Evolutionary conservation across 2,888 invertebrate species (phyloP), one percentile per base, ranked within the genome.

Genomic region (Sympetrum striolatum): DNA sequence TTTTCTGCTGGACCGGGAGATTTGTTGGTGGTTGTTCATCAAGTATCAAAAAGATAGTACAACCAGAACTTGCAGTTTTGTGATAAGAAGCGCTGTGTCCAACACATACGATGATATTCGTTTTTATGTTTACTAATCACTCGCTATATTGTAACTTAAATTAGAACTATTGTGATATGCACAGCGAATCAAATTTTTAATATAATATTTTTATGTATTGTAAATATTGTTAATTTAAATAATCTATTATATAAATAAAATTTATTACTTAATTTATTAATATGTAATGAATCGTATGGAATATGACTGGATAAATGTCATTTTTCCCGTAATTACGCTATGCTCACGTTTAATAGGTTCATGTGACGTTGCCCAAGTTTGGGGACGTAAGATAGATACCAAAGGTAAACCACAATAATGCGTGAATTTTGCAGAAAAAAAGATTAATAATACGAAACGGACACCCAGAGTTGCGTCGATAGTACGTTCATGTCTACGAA

Each of bases 1-100:
- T 98, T 96, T 94, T 98, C 98, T 0, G 94, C 98, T 79, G 97
- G 97, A 94, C 96, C 97, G 92, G 97, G 97, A 91, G 98, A 98
- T 94, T 96, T n/a, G n/a, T n/a, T 95, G 91, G 96, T 98, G 92
- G 94, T 96, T 91, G 97, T 97, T 14, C 95, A 86, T 35, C 86
- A 86, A 60, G 37, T 8, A n/a, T 60, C 10, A 48, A 12, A 31
- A 8, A 86, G 86, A 37, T 86, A 86, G 60, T n/a, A 60, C 22
- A 15, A n/a, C 86, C 58, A 58, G 22, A n/a, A 31, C 73, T 10
- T 86, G 37, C 60, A 58, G 58, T 60, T 37, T 86, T 86, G 86
- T 86, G 86, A 86, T 86, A 86, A 31, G 35, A 82, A 60, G 35
- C 39, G 64, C 37, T 22, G 73, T 73, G 31, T 73, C 14, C 73